Evolutionary conservation across 30 jellyfish, hydroid and myxozoan genomes (phyloP), one percentile per base, ranked within the genome.

Genomic region (Catostylus mosaicus): DNA sequence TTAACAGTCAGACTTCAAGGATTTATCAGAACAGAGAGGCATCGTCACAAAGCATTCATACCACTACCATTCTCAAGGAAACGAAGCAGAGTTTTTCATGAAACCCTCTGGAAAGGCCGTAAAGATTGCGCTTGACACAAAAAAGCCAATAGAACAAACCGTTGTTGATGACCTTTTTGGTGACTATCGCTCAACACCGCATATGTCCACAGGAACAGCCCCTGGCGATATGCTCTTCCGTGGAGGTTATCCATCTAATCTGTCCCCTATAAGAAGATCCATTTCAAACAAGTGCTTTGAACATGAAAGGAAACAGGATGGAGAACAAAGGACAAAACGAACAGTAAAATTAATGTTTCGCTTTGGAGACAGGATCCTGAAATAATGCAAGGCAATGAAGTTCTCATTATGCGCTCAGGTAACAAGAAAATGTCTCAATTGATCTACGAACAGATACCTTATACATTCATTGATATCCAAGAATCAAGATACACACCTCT

Each of bases 1-100:
- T 73, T 56, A 74, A 84, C 75, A 47, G 80, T 22, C 32, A 29
- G 20, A 65, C 19, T 56, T 84, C 40, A 35, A 73, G 3, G 54
- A 54, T 14, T 62, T 71, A 46, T 59, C 89, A 2, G 51, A 83
- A 12, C 48, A 52, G 31, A 27, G 87, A 36, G 88, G 80, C 50
- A 83, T 83, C 50, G 33, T 70, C 50, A 31, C 43, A 48, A 31
- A 70, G 56, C 67, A 69, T 2, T 43, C 71, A 30, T 74, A 51
- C 51, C 93, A 88, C 34, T 82, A 67, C 68, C 93, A 82, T 63
- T 88, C 88, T 9, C 86, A 68, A 50, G 86, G 89, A 10, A 82
- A 82, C 56, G 72, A 35, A 48, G 93, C 87, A 4, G 93, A 82
- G 27, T 30, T 57, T 32, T 70, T 82, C 75, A 82, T 82, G 93